Percentiles rank a stretch among this genome's conserved stretches.
phyloP scores from a whole-genome alignment of 1,140 invertebrate genomes.

The Drosophila miranda region DNA sequence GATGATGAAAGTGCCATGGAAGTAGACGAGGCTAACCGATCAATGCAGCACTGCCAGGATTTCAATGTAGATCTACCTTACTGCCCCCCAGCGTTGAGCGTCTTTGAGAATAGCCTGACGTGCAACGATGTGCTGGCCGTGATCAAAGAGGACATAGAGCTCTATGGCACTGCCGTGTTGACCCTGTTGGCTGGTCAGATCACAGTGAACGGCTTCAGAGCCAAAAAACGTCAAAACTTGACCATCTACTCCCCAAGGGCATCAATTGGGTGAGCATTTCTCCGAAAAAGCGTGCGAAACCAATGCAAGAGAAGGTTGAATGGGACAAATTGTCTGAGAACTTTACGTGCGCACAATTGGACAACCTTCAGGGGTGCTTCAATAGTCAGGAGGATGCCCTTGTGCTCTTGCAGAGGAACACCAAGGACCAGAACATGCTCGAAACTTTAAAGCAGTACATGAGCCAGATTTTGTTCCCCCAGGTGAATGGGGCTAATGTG shows the following conservation, averaged over 20 bases:
- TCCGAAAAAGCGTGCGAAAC: conserved; percentile 25
- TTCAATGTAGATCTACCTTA: conserved; percentile 3
- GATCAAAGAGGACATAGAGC: conserved; percentile 48
- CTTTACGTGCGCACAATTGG: conserved; percentile 56
- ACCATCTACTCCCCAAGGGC: conserved; percentile 59
- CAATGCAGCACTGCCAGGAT: background rate
- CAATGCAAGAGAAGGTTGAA: conserved; percentile 4
- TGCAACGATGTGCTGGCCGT: conserved; percentile 56
- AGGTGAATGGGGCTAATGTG: conserved; percentile 53
- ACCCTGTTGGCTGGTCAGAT: conserved; percentile 49
- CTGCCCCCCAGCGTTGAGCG: conserved; percentile 18
- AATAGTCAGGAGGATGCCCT: conserved; percentile 59
- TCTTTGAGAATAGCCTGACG: conserved; percentile 64
- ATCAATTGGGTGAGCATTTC: conserved; percentile 49
- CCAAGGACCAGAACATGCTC: conserved; percentile 33
- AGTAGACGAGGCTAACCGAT: background rate
- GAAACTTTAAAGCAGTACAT: conserved; percentile 71
- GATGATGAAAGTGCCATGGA: background rate
- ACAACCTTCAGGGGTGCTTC: conserved; percentile 48
- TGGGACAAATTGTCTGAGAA: conserved; percentile 36
- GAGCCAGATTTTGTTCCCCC: conserved; percentile 82
- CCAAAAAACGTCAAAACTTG: background rate
- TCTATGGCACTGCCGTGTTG: conserved; percentile 54
- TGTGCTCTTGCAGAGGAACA: conserved; percentile 66
- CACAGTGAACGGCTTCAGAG: conserved; percentile 46